Base-by-base conservation (phyloP, 2,113 vertebrate species). In the Budorcas taxicolor region DNA sequence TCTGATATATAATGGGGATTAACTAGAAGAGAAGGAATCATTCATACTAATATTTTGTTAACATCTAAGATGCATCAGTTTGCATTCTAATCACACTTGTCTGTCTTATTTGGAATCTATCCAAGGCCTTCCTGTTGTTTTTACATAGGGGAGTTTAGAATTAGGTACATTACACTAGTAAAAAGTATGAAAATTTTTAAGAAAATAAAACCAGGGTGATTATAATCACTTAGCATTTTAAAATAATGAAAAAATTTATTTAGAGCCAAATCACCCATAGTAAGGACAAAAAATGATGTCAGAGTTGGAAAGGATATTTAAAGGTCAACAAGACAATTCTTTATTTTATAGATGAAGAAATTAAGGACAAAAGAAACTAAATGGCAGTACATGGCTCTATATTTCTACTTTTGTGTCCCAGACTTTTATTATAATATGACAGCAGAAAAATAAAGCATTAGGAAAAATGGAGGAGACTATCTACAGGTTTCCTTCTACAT, bases 241-340 rank as follows among this genome's bases (percentile, higher is more conserved):
- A 91, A 94, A 90, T 62, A 93, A 93, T 43, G 9, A 15, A 90
- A 93, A 94, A 91, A 33, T 2, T 81, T 92, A 95, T 90, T 80
- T 47, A 87, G 27, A 94, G 83, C 3, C 25, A 98, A 91, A 33
- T 94, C 31, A 84, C 7, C 3, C 67, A 94, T 15, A 10, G 16
- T 60, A 82, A 95, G 33, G n/a, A 96, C 74, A 93, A 89, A 88
- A 82, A 85, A 94, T 40, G 5, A 94, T 83, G 6, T 80, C 21
- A 90, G 29, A 83, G 6, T 80, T 87, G 7, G 31, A 95, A 89
- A 94, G 52, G 17, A 96, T 5, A 45, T 7, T 89, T 92, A 87
- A 90, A 94, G 31, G 31, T 94, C 47, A 95, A 76, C 6, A 87
- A 83, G 23, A 52, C 7, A 78, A 50, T 80, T 7, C 2, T 13